Base-by-base conservation (phyloP, 1,140 invertebrate genomes). In the Drosophila navojoa region DNA sequence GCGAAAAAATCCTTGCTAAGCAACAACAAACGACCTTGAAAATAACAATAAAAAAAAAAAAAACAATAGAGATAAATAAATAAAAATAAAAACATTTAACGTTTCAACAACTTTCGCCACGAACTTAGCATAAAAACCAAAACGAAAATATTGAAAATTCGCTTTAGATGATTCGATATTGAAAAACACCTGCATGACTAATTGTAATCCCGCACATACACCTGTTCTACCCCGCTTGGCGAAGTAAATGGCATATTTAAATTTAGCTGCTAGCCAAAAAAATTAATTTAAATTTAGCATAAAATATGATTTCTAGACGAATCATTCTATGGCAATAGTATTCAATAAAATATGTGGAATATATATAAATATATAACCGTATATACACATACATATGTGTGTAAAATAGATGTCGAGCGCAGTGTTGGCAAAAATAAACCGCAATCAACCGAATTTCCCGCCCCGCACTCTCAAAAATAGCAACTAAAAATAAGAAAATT, bases 401-500 rank as follows among this genome's bases (percentile, higher is more conserved):
- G 49, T 40, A 29, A 70, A 69, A 62, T 69, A 62, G 58, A 74
- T 62, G 58, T 74, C 44, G 71, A 62, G 64, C 71, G 58, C 71
- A 74, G 53, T 44, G 27, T 52, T 74, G 66, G 35, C 59, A 74
- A 70, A 74, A 74, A 74, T 74, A 74, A 74, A 74, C 63, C 64
- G 71, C 71, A 70, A 74, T 69, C 57, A 69, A 58, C n/a, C 40
- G 38, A 57, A 44, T 57, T 55, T 49, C 19, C 58, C 69, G 38
- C 27, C 55, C 63, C 45, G 29, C 40, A 1, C 25, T 7, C 25
- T 0, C 44, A 40, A 66, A 59, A 52, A 66, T 59, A 45, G 64
- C 59, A 77, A 78, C 82, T 80, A 87, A 79, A 87, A 87, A 87
- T 87, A 87, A 50, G 63, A 77, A 89, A 84, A 89, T 87, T 87